A percentile compares a stretch with the other conserved stretches of the same genome.
phyloP scores from a whole-genome alignment of 1,140 invertebrate species.

The Drosophila ananassae region DNA sequence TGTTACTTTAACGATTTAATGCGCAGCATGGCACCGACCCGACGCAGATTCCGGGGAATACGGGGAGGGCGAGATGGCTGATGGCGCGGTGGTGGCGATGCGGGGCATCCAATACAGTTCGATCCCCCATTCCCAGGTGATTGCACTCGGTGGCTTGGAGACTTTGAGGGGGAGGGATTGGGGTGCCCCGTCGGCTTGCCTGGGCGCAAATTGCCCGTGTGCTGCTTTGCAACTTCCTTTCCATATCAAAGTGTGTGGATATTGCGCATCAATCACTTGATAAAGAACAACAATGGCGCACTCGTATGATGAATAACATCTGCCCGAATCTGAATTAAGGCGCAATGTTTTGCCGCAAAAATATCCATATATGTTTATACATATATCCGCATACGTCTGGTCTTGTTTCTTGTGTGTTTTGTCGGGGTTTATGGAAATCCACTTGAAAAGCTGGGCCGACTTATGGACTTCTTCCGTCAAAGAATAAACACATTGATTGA shows the following conservation, averaged over 20 bases:
- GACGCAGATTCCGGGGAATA: constrained; percentile 35
- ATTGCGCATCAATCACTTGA: constrained; percentile 75
- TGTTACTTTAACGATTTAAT: constrained; percentile 78
- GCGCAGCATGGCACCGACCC: constrained; percentile 56
- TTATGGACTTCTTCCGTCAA: constrained; percentile 51
- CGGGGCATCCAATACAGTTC: constrained; percentile 46
- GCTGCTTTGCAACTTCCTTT: constrained; percentile 63
- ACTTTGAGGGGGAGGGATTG: constrained; percentile 8
- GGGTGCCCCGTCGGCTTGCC: constrained; percentile 29
- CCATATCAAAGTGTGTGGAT: constrained; percentile 72
- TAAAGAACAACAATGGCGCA: constrained; percentile 69
- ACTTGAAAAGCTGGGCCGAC: constrained; percentile 61
- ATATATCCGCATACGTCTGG: background rate
- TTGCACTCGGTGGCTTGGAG: constrained; percentile 61
- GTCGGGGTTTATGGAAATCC: constrained; percentile 58
- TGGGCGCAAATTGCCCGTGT: constrained; percentile 35
- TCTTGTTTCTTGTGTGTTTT: background rate
- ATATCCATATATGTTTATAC: constrained; percentile 25
- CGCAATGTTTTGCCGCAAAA: constrained; percentile 66
- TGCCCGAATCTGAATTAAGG: constrained; percentile 58
- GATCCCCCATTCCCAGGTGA: constrained; percentile 61
- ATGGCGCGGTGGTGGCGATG: background rate
- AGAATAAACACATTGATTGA: constrained; percentile 67
- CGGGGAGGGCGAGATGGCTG: background rate
- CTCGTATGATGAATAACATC: constrained; percentile 76